Evolutionary conservation across 2,888 invertebrate genomes (phyloP), one percentile per base, ranked within the genome.

Genomic region (Amiota mariae): DNA sequence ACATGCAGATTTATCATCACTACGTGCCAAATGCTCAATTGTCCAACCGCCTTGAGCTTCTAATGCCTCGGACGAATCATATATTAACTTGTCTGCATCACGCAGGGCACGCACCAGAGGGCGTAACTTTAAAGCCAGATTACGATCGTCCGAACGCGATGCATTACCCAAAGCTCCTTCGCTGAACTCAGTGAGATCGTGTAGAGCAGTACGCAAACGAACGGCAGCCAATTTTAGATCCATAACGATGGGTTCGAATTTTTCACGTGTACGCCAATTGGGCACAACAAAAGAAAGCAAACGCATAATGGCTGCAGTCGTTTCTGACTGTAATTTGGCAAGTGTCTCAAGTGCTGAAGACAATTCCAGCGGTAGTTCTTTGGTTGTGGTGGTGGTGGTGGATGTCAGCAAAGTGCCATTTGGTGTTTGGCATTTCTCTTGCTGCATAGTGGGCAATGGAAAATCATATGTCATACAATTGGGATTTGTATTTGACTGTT

Each of bases 131-230:
- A 91, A 91, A 77, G 92, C 93, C 86, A 95, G 90, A 82, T 93
- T 94, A 91, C 95, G 95, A 89, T 96, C 96, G 80, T 94, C 94
- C 70, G 95, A 95, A 87, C 94, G 93, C 59, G 94, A 93, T 9
- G 97, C 96, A 89, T 97, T 97, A 54, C 96, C 97, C 75, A 97
- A 91, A 46, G 96, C 94, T 51, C 97, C 96, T 89, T 96, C 96
- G 0, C 95, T 94, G 88, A 98, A 98, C 80, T 97, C 95, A 0
- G 96, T 93, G 75, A 97, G 93, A 91, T 97, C 97, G 88, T 96
- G 95, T 49, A 97, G 90, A 1, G 96, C 94, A 4, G 95, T 94
- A 79, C 95, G 92, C 66, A 98, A 91, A 71, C 95, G 91, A 8
- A 94, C 92, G 63, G 95, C 95, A 8, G 96, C 94, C 79, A 96